Evolutionary conservation across 1,140 invertebrate species (phyloP), one percentile per base, ranked within the genome.

Genomic region (Adoxophyes honmai): DNA sequence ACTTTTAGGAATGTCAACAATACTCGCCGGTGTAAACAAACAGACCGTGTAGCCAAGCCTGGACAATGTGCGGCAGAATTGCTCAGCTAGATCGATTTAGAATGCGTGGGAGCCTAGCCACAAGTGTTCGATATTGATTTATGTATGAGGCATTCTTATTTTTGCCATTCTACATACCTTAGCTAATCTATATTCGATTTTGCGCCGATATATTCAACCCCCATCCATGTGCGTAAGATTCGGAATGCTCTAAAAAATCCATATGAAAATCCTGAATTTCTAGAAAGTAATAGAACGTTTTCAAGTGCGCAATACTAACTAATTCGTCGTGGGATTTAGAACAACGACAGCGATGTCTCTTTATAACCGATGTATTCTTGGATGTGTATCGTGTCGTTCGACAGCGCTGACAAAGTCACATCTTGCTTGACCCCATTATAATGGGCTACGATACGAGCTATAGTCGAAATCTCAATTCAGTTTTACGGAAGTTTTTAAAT

Each of bases 11-110:
- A 37, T 52, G 33, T 18, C 59, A 67, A 72, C 66, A 67, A 73
- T 42, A 36, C n/a, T 15, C 48, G 64, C 73, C 78, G 76, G 70
- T 79, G 76, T 85, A 82, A 81, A 85, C 79, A 82, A 78, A 70
- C 62, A 62, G 58, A 3, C 21, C 2, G 36, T 37, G 10, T 37
- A 37, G 10, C 36, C 13, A 37, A 13, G 9, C 4, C 36, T 37
- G 36, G 36, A 13, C 2, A 37, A 37, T 10, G 4, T 37, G 9
- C 36, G 10, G 15, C n/a, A 4, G 4, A 4, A 13, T 42, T 28
- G 21, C 21, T 28, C 21, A 28, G 21, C 21, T 28, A 28, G 21
- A 28, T 28, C 2, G 6, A 28, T 28, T 28, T 28, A 28, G 6
- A 28, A 28, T 6, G 21, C 21, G 21, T 28, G 21, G 21, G 21